phyloP scores from a whole-genome alignment of 1,140 invertebrate genomes.

The Eueides isabella region DNA sequence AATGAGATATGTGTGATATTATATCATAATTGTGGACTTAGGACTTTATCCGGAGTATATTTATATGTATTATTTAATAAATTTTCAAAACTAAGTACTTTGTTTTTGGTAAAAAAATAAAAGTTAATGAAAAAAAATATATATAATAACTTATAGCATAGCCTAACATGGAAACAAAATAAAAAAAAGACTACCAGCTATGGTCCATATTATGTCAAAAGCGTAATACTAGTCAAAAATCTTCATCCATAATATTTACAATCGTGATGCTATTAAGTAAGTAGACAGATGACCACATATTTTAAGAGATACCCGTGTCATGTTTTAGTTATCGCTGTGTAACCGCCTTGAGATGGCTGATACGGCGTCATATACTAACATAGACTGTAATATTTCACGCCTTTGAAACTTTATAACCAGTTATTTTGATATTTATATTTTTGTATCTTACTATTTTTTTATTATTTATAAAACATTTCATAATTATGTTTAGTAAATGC shows the following conservation, averaged over 20 bases:
- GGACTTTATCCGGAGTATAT: too few relatives aligned
- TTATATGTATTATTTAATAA: too few relatives aligned
- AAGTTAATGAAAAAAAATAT: too few relatives aligned
- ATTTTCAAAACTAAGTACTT: too few relatives aligned
- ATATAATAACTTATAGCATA: too few relatives aligned
- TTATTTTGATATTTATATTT: slow-evolving; percentile 4
- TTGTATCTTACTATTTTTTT: not conserved
- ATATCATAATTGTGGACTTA: not conserved
- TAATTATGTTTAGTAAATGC: too few relatives aligned
- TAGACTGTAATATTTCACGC: slow-evolving; percentile 31
- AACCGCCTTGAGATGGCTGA: slow-evolving; percentile 19
- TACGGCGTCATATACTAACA: not conserved
- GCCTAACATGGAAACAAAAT: too few relatives aligned
- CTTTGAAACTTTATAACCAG: not conserved
- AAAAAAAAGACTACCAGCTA: too few relatives aligned
- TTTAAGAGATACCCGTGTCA: slow-evolving; percentile 60
- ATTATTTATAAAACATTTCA: too few relatives aligned
- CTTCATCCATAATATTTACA: not conserved
- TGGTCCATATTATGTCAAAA: too few relatives aligned
- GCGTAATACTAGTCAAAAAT: too few relatives aligned
- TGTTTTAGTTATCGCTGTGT: slow-evolving; percentile 66
- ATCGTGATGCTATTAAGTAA: not conserved
- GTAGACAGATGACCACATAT: slow-evolving; percentile 61
- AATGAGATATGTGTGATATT: not conserved
- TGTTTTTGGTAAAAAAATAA: too few relatives aligned